A percentile compares a stretch with the other conserved stretches of the same genome.
These are phyloP conservation scores for Agraylea sexmaculata DNA, from an alignment of 1,140 invertebrate genomes.

Conservation along the genomic window DNA sequence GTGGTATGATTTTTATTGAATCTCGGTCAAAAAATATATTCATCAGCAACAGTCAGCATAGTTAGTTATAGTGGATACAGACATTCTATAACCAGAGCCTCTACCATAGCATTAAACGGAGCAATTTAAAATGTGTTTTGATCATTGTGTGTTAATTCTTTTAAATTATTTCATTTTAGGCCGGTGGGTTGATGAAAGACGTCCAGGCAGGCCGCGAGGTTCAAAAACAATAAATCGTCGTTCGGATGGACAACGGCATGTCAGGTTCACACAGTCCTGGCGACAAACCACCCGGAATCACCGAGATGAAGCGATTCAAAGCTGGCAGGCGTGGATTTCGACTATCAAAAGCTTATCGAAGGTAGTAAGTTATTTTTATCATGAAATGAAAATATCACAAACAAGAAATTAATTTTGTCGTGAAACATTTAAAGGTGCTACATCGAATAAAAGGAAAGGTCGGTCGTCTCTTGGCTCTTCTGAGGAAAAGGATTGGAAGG, in stretches of 20 bases:
- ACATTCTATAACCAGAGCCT: no score
- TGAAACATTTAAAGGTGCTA: conserved; percentile 28
- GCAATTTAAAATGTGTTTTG: no score
- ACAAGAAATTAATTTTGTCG: no score
- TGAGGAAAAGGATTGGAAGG: conserved; percentile 33
- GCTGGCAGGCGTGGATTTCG: conserved; percentile 35
- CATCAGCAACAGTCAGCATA: no score
- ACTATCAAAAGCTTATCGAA: conserved; percentile 37
- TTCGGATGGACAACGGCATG: conserved; percentile 16
- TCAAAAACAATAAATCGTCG: conserved; percentile 27
- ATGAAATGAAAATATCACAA: no score
- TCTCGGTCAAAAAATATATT: no score
- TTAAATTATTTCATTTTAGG: no score
- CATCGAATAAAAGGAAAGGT: conserved; percentile 39
- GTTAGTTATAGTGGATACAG: no score
- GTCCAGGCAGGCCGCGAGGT: conserved; percentile 35
- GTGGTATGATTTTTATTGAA: conserved; percentile 9
- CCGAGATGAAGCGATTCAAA: conserved; percentile 40
- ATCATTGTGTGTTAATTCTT: not conserved
- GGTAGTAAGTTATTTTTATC: no score
- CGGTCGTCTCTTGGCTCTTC: conserved; percentile 31
- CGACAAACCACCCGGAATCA: conserved; percentile 29
- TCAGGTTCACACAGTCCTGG: conserved; percentile 14
- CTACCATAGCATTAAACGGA: no score
- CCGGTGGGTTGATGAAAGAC: conserved; percentile 26